Evolutionary conservation across 2,797 vertebrate genomes (phyloP).

Genomic region (Myotis daubentonii): DNA sequence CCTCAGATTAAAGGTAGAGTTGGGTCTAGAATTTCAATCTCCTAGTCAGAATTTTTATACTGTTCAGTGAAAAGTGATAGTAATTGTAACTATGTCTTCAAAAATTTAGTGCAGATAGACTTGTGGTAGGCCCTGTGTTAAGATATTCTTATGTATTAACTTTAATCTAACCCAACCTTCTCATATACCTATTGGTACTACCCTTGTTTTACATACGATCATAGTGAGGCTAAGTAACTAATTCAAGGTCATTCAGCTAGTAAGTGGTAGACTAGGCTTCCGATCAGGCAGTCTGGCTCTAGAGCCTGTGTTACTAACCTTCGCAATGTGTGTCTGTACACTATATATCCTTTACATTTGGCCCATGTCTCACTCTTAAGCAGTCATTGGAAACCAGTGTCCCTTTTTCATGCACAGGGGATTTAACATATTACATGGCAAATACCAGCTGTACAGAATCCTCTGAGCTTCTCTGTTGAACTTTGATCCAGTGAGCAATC

Average conservation of each 20-base stretch:
- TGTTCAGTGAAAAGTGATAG: background rate
- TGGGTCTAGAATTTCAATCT: background rate
- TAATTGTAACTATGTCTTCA: background rate
- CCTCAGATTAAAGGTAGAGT: background rate
- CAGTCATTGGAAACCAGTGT: background rate
- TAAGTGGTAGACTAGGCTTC: background rate
- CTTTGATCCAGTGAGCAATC: background rate
- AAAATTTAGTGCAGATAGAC: background rate
- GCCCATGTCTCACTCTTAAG: background rate
- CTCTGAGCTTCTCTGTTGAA: conserved; percentile 36
- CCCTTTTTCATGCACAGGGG: background rate
- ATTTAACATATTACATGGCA: background rate
- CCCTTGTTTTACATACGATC: background rate
- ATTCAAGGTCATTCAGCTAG: background rate
- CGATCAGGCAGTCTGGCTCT: background rate
- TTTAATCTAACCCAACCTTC: conserved; percentile 20
- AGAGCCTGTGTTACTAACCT: background rate
- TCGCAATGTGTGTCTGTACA: background rate
- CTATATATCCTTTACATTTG: background rate
- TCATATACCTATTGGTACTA: background rate
- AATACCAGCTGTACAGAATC: background rate
- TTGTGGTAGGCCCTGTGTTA: background rate
- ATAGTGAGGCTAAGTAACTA: background rate
- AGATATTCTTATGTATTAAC: background rate
- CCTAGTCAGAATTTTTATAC: background rate